Percentiles rank a stretch among this genome's conserved stretches.
These are phyloP conservation scores for Scrobipalpa costella DNA, from an alignment of 2,888 invertebrate species.

Conservation along the genomic window DNA sequence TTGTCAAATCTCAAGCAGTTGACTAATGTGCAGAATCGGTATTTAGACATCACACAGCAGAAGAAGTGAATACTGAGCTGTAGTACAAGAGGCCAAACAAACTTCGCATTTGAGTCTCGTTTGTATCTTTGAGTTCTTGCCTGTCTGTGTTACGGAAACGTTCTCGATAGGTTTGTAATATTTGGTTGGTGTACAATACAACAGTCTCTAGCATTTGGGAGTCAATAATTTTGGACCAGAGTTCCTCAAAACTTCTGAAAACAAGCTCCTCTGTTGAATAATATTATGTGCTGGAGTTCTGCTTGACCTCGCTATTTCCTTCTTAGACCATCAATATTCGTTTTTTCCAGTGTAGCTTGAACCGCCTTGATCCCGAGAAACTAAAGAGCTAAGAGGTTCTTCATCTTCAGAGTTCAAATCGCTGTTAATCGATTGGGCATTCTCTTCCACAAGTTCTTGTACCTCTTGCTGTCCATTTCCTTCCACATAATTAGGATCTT, in stretches of 20 bases:
- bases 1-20: conserved; percentile 37
- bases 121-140: conserved; percentile 17
- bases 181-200: conserved; percentile 14
- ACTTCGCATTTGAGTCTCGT: conserved; percentile 25
- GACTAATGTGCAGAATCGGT: conserved; percentile 34
- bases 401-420: conserved; percentile 22
- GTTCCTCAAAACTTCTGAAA: conserved; percentile 2
- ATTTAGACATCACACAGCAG: conserved; percentile 35
- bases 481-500: neutral
- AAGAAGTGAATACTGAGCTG: conserved; percentile 29
- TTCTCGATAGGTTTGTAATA: conserved; percentile 10
- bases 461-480: neutral
- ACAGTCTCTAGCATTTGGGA: conserved; percentile 3
- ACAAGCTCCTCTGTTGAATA: neutral
- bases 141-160: neutral
- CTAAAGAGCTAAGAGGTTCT: conserved; percentile 18
- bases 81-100: conserved; percentile 19
- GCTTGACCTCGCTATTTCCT: neutral
- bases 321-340: conserved; percentile 12
- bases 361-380: neutral
- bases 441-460: conserved; percentile 11
- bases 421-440: conserved; percentile 33
- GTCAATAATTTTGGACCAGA: conserved; percentile 11
- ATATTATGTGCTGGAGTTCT: conserved; percentile 8
- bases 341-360: conserved; percentile 10